Base-by-base conservation (phyloP, 2,113 vertebrate species). In the Bucco capensis region DNA sequence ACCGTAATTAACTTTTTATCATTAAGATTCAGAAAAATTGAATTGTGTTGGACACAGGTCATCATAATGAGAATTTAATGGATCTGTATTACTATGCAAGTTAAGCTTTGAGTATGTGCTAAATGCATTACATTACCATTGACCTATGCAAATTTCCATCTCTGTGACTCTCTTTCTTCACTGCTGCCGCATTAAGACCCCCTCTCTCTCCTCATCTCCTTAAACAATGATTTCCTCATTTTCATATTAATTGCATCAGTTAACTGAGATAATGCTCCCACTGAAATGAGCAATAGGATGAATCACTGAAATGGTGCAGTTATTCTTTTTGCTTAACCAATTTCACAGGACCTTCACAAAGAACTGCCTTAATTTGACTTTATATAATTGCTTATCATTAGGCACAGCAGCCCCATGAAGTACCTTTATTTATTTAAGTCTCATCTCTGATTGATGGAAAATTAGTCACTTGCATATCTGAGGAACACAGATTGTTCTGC, bases 181-280 rank as follows among this genome's bases (percentile, higher is more conserved):
- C 83, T 22, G 61, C 89, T 82, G 93, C 96, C 13, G 86, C 95
- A 96, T 96, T 94, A 96, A 83, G 56, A 90, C 85, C 96, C 96
- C 92, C 96, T 96, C 95, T 96, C 83, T 87, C 86, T 96, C 95
- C 96, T 97, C 96, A 97, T 97, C 97, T 97, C 95, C 93, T 97
- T 97, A 98, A 97, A 98, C 97, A 98, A 97, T 98, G 96, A 98
- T 98, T 97, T 97, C 95, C 97, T 98, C 97, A 98, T 98, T 98
- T 98, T 98, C 98, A 98, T 98, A 98, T 98, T 98, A 98, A 98
- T 98, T 98, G 97, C 98, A 97, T 98, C 97, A 98, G 97, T 97
- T 98, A 97, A 96, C 97, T 96, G 96, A 97, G 97, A 98, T 97
- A 98, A 98, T 98, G 97, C 95, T 97, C 95, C 96, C 96, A 95